phyloP scores from a whole-genome alignment of 2,113 vertebrate genomes.

The Pogona vitticeps region DNA sequence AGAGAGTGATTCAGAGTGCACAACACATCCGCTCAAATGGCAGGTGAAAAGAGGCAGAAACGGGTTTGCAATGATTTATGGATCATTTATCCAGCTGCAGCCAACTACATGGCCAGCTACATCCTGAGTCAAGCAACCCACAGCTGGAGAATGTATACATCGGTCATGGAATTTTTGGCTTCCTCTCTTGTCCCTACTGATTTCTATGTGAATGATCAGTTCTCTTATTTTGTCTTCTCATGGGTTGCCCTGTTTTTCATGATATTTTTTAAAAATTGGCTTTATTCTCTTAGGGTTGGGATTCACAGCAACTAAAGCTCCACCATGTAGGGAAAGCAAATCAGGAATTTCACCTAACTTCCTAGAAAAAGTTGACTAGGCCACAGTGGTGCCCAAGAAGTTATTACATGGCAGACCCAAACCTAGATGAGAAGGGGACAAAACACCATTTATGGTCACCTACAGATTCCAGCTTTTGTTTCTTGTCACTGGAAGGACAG shows the following conservation, averaged over 20 bases:
- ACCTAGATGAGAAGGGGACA: no score
- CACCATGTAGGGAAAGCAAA: no score
- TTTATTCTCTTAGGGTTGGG: no score
- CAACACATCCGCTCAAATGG: neutral
- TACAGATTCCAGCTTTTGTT: no score
- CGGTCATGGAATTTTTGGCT: neutral
- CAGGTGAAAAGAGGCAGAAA: neutral
- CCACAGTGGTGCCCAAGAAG: no score
- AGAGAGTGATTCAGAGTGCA: neutral
- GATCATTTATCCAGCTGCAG: neutral
- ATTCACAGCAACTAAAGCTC: no score
- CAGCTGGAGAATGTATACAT: neutral
- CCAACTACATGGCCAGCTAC: neutral
- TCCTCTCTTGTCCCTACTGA: neutral
- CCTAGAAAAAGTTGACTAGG: no score
- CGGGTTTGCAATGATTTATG: neutral
- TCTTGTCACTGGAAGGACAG: no score
- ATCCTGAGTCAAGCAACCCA: neutral
- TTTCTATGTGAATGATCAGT: neutral
- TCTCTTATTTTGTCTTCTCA: neutral
- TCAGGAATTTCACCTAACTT: no score
- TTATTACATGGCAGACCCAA: no score
- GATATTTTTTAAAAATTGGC: neutral
- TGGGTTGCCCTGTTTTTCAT: neutral
- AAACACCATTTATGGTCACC: no score